Percentiles rank a stretch among this genome's conserved stretches.
Conservation (phyloP, 2,888 invertebrate species). For the Zygogramma bicolorata region DNA sequence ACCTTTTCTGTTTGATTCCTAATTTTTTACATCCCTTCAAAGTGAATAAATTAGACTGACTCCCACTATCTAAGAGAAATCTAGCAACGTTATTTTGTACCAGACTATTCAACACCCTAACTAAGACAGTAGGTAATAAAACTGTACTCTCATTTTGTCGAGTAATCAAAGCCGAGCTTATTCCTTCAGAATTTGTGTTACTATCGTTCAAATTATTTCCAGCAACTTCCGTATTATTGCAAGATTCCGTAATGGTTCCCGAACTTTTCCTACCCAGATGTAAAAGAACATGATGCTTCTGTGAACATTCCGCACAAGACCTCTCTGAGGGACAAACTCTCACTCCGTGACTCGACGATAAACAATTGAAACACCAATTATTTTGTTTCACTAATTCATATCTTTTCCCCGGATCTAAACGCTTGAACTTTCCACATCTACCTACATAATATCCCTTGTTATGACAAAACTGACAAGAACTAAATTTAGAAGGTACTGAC, state of each 20-base stretch:
- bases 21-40: not conserved
- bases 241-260: too few relatives aligned
- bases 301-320: not conserved
- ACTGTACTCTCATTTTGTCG: not conserved
- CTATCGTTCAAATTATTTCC: not conserved
- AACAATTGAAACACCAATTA: slow-evolving; percentile 4
- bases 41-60: not conserved
- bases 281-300: not conserved
- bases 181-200: not conserved
- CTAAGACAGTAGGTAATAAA: not conserved
- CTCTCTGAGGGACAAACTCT: not conserved
- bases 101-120: not conserved
- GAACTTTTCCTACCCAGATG: too few relatives aligned
- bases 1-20: not conserved
- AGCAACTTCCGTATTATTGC: not conserved
- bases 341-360: not conserved
- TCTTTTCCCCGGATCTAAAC: not conserved
- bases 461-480: not conserved
- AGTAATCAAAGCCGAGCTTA: not conserved
- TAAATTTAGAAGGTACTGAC: not conserved
- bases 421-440: not conserved
- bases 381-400: not conserved
- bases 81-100: not conserved
- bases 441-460: not conserved
- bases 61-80: not conserved